Evolutionary conservation across 2,888 invertebrate species (phyloP), one percentile per base, ranked within the genome.

Genomic region (Serripes groenlandicus): DNA sequence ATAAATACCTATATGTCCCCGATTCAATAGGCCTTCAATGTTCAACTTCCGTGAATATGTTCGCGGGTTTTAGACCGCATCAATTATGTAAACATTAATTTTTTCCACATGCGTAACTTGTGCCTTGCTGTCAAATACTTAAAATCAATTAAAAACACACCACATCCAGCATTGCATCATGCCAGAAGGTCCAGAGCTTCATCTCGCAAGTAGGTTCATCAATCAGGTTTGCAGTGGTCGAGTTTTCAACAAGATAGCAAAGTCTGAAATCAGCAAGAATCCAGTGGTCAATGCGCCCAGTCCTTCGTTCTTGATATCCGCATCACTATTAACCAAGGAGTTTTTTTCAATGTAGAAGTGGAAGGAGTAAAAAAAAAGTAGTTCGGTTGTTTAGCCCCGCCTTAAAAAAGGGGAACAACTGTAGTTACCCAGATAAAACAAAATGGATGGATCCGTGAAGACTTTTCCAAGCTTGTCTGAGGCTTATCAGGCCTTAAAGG

Each of bases 111-210:
- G 62, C 34, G 62, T 18, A 34, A 2, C 21, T 62, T 34, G 34
- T n/a, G 32, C 32, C 62, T 11, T 11, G 58, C 58, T 58, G 58
- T 58, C 58, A 58, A 58, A 5, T 26, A 26, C 11, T 26, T 21
- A 15, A 4, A 4, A n/a, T 23, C 3, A 15, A n/a, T 52, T 21
- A 15, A 52, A 7, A 7, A 52, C n/a, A n/a, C n/a, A n/a, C n/a
- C n/a, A n/a, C n/a, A n/a, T n/a, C n/a, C 58, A 58, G 11, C 7
- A 9, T 26, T 23, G 3, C 64, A 49, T n/a, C 9, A 94, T 94
- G 94, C 94, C 94, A 18, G 94, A 94, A 86, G 94, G 94, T 35
- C 94, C 94, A 35, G 94, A 94, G 73, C 78, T 94, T 26, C 88
- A 92, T 84, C 66, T 94, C 21, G 89, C 94, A 1, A 89, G 91